Base-by-base conservation (phyloP, 2,113 vertebrate genomes). In the Nothocercus nigrocapillus region DNA sequence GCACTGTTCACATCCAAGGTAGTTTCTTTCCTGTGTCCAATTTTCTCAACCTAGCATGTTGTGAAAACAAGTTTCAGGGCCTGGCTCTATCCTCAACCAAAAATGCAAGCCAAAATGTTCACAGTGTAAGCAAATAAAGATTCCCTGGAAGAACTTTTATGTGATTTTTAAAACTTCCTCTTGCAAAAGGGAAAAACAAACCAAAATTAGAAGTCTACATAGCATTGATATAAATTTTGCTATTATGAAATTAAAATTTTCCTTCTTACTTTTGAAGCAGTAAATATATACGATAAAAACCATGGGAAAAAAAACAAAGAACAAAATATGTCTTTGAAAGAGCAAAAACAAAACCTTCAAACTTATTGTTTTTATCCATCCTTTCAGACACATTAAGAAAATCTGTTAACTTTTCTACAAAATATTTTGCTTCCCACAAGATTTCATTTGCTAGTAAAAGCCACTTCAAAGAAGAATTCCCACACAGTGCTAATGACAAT, bases 401-500 rank as follows among this genome's bases (percentile, higher is more conserved):
- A 30, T 66, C n/a, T 15, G 20, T 64, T 94, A 78, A 80, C 18
- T 66, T 77, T 93, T 62, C 45, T 42, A 17, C n/a, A 73, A 82
- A 91, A 73, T 16, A 6, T 22, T 73, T 88, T 82, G 7, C n/a
- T 66, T 87, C 69, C 54, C 49, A 45, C 12, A 79, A 28, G 18
- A 83, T 69, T 77, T 82, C 11, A 49, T 80, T 77, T 94, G 49
- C 15, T 40, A 58, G 40, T 13, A 66, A 49, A 82, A 80, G 3
- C 19, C 27, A 62, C 20, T 80, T 82, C 17, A 88, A 89, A 76
- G 34, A 80, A 95, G 82, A 73, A 67, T 7, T 34, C 89, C 53
- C 42, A 76, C 74, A 30, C 6, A 25, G 19, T 36, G 34, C 24
- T 93, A 92, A 94, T 61, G 38, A 82, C 76, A 89, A 90, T 91